Base-by-base conservation (phyloP, 2,113 vertebrate genomes). In the Pseudorasbora parva region DNA sequence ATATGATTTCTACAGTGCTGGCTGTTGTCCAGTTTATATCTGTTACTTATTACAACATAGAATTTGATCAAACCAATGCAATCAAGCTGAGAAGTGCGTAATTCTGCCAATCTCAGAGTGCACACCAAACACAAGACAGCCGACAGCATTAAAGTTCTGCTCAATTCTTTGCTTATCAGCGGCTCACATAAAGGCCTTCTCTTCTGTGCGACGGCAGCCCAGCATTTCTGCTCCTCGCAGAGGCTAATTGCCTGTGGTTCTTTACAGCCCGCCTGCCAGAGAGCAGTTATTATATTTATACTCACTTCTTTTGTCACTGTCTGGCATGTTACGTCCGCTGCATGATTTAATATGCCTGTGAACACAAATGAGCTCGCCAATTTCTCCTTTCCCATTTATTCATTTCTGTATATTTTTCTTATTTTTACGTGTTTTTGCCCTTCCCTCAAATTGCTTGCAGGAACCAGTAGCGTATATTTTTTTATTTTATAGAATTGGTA, bases 201-300 rank as follows among this genome's bases (percentile, higher is more conserved):
- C 87, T 91, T 82, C 56, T 80, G 73, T 41, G 37, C 37, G 77
- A 78, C 88, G 86, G 86, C 78, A 71, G 82, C 89, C 83, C 86
- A 76, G 74, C 33, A 82, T 84, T 80, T 80, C 71, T 81, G 82
- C 87, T 85, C 62, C 85, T 80, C 83, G 79, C 85, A 84, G 87
- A 82, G 88, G 88, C 87, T 93, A 91, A 92, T 93, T 92, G 84
- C 88, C 86, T 89, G 80, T 81, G 86, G 89, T 87, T 89, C 78
- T 78, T 75, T 85, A 68, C 83, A 80, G 84, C 72, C 83, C 62
- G 78, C 62, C 41, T 71, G 51, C 72, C 81, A 86, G 73, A 82
- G 79, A 82, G 71, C 71, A 64, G 86, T 79, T 81, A 84, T 91
- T 88, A 87, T 83, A 89, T 86, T 73, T 86, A 25, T 76, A 87